Base-by-base conservation (phyloP, 2,888 invertebrate species). In the Lymantria monacha region DNA sequence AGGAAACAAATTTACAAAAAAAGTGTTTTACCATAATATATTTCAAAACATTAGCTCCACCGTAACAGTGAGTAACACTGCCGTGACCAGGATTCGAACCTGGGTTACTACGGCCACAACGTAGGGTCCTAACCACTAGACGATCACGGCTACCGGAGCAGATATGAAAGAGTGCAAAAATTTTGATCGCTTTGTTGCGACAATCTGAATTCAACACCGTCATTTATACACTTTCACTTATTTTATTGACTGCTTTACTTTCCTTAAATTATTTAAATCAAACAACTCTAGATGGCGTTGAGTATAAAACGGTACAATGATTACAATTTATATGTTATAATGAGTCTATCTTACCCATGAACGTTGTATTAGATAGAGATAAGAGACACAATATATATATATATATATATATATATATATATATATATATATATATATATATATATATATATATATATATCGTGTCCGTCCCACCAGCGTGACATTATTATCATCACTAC, bases 91-190 rank as follows among this genome's bases (percentile, higher is more conserved):
- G 93, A 94, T 93, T 94, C 93, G 93, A 94, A 94, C 93, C 94
- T 93, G 94, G 94, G 94, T 94, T 94, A 93, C 93, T 93, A 93
- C 94, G 93, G 94, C 94, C 94, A 94, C 94, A 94, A 94, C 94
- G 93, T 93, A 92, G 93, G 91, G 93, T 93, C 93, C 93, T 93
- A 93, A 93, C 93, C 93, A 93, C 93, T 94, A 93, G 93, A 94
- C 93, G 93, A 93, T 93, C 93, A 93, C 93, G 93, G 93, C 93
- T 92, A 80, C 77, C 79, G 82, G 93, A 60, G 64, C 60, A 53
- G 54, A 42, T 55, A 38, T 38, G 2, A 38, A 38, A 11, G 2
- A 22, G 38, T 13, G 7, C n/a, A 38, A 8, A 22, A 38, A 11
- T 12, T 8, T 1, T 8, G 38, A 3, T n/a, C 12, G 1, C 10